phyloP scores from a whole-genome alignment of 2,113 vertebrate genomes.

The Plecotus auritus region DNA sequence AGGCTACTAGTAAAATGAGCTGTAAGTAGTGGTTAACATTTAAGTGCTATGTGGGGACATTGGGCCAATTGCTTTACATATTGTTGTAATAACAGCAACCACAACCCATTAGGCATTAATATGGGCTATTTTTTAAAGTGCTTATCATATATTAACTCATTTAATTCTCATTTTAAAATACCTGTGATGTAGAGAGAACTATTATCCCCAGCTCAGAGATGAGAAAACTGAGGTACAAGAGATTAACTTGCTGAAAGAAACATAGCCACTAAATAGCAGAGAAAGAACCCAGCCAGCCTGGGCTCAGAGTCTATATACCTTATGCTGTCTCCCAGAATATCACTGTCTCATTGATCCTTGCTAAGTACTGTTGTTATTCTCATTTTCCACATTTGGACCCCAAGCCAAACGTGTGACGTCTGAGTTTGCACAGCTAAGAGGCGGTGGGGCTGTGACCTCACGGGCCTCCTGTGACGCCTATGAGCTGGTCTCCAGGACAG shows the following conservation, averaged over 20 bases:
- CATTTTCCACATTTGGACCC: neutral
- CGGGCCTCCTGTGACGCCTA: rapidly evolving
- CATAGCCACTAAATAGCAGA: neutral
- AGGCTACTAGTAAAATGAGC: neutral
- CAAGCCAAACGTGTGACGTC: no score
- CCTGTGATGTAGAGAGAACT: neutral
- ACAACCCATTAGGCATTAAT: neutral
- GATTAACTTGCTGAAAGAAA: neutral
- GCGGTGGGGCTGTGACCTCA: rapidly evolving
- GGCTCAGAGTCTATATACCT: rapidly evolving
- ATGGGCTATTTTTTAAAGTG: neutral
- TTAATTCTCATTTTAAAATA: neutral
- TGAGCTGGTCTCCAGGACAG: neutral
- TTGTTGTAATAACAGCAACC: neutral
- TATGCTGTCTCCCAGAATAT: neutral
- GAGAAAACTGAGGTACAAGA: neutral
- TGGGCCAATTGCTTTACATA: neutral
- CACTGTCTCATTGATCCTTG: neutral
- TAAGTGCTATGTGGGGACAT: neutral
- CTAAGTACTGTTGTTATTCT: neutral
- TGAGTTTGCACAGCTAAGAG: neutral
- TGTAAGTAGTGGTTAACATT: neutral
- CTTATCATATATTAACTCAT: neutral
- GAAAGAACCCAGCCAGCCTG: neutral
- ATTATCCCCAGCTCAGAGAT: neutral